These are phyloP conservation scores for Scytalopus superciliaris DNA, from an alignment of 2,113 vertebrate genomes.

Conservation along the genomic window DNA sequence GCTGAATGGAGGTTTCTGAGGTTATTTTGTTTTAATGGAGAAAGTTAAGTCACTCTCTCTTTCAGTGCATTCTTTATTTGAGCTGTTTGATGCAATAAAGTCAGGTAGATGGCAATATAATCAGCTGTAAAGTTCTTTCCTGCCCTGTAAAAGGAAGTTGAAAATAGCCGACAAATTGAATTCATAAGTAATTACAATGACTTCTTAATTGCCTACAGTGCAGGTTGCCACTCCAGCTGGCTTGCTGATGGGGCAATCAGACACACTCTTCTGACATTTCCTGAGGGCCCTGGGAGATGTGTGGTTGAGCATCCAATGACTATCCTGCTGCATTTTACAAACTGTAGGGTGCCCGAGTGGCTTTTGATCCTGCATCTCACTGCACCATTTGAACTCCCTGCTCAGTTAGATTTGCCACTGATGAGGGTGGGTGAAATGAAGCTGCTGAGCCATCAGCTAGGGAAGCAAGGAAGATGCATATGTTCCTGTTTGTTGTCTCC, in stretches of 20 bases:
- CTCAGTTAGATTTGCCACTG: neutral
- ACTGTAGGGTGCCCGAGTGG: neutral
- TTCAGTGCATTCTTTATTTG: neutral
- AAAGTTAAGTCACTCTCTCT: neutral
- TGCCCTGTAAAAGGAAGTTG: neutral
- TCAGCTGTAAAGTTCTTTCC: neutral
- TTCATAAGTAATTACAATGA: neutral
- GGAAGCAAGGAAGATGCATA: neutral
- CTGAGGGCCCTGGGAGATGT: neutral
- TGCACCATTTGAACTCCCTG: neutral
- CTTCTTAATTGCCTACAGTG: neutral
- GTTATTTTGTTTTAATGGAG: neutral
- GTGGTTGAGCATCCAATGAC: neutral
- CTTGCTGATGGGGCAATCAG: neutral
- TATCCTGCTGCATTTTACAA: neutral
- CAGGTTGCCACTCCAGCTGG: neutral
- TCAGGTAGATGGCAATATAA: neutral
- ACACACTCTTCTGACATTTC: neutral
- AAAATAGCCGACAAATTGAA: neutral
- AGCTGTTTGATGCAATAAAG: neutral
- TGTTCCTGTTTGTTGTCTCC: neutral
- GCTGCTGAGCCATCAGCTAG: neutral
- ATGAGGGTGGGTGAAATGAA: neutral
- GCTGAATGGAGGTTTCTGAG: neutral
- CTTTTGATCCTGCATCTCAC: neutral